Evolutionary conservation across 53 echinoderm and acorn worm genomes (phyloP).

Genomic region (Paracentrotus lividus): DNA sequence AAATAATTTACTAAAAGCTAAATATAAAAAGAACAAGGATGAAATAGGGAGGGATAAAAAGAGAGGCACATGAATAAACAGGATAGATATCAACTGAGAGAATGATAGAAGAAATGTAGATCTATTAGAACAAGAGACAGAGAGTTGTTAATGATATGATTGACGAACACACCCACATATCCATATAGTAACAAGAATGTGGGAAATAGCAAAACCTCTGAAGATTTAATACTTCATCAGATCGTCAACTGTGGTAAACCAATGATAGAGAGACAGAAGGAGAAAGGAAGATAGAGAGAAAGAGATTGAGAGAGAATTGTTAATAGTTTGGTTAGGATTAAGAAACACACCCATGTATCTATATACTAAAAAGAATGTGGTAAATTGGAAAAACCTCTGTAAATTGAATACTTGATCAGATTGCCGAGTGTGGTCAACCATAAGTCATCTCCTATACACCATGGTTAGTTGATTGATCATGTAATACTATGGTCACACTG

Average conservation of each 20-base stretch:
- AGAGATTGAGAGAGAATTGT: neutral
- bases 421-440: neutral
- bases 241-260: neutral
- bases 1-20: no score
- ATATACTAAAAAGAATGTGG: neutral
- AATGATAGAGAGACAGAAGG: no score
- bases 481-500: neutral
- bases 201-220: neutral
- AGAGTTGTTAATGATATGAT: neutral
- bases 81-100: no score
- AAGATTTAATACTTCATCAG: conserved; percentile 39
- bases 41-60: neutral
- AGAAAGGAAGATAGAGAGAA: no score
- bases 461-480: conserved; percentile 8
- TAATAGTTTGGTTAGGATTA: no score
- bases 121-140: neutral
- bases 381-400: conserved; percentile 8
- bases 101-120: no score
- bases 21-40: neutral
- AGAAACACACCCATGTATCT: neutral
- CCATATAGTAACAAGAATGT: neutral
- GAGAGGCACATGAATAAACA: no score
- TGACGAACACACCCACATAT: neutral
- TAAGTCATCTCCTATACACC: neutral
- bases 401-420: conserved; percentile 39